Base-by-base conservation (phyloP, 2,888 invertebrate species). In the Arge pagana region DNA sequence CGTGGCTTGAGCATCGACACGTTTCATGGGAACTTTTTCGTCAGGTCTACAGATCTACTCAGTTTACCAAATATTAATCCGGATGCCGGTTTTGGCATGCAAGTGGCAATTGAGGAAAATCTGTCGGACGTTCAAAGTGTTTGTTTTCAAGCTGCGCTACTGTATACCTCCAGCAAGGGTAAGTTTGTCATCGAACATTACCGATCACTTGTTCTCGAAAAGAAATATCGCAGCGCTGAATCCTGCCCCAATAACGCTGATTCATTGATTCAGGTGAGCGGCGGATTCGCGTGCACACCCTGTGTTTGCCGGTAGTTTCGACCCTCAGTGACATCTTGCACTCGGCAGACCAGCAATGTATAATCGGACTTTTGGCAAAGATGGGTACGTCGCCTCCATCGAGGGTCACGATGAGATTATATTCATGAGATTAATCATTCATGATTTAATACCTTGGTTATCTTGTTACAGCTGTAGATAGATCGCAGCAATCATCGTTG, bases 11-110 rank as follows among this genome's bases (percentile, higher is more conserved):
- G 93, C 19, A 93, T 99, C 66, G 96, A 98, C 79, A 95, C 96
- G 70, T 99, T 99, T 86, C 97, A 98, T 80, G 99, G 99, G 31
- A 98, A 98, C 79, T 97, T 97, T 84, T 99, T 99, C 79, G 98
- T 99, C 42, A 85, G 99, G 3, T 97, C 98, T 0, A 96, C 97
- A 3, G 98, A 99, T 80, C 81, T 99, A 50, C 80, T 99, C 52
- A 94, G 96, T 8, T 79, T 99, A 63, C 97, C 99, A 30, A 98
- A 98, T 80, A 90, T 97, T 53, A 98, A 96, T 72, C 98, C 99
- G 0, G 99, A 99, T 79, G 90, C 96, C 4, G 97, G 95, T 13
- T 97, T 96, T 77, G 98, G 94, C 41, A 97, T 98, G 90, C 98
- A 99, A 81, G 88, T 96, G 56, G 86, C 94, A 2, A 94, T 98